Conservation (phyloP, 2,888 invertebrate species). For the Monopis laevigella region DNA sequence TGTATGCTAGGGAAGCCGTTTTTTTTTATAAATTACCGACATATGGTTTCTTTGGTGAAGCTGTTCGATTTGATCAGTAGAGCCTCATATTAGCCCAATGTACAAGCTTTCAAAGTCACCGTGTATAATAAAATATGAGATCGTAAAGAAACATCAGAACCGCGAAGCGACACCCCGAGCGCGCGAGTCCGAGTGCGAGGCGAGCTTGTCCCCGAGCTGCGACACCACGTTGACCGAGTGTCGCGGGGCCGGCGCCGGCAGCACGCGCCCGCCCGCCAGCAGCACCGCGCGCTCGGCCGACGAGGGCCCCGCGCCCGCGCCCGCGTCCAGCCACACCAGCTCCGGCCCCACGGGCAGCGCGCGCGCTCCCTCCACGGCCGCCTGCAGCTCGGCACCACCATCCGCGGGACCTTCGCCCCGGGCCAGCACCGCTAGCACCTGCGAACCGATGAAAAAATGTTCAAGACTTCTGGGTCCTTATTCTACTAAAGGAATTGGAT, state of each 20-base stretch:
- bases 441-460: no score
- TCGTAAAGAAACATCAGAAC: slow-evolving; percentile 41
- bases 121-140: no score
- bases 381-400: background rate
- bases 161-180: slow-evolving; percentile 75
- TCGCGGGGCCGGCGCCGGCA: slow-evolving; percentile 42
- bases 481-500: no score
- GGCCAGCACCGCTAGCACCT: background rate
- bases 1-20: no score
- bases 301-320: background rate
- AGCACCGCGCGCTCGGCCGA: background rate
- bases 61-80: no score
- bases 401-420: background rate
- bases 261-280: slow-evolving; percentile 21
- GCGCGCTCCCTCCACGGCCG: slow-evolving; percentile 2
- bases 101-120: no score
- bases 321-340: background rate
- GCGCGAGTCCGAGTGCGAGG: slow-evolving; percentile 77
- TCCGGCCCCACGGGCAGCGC: background rate
- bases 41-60: no score
- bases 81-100: no score
- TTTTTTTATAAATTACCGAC: no score
- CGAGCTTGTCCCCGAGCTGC: slow-evolving; percentile 70
- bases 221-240: slow-evolving; percentile 74
- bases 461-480: no score